Base-by-base conservation (phyloP, 2,113 vertebrate species). In the Semicossyphus pulcher region DNA sequence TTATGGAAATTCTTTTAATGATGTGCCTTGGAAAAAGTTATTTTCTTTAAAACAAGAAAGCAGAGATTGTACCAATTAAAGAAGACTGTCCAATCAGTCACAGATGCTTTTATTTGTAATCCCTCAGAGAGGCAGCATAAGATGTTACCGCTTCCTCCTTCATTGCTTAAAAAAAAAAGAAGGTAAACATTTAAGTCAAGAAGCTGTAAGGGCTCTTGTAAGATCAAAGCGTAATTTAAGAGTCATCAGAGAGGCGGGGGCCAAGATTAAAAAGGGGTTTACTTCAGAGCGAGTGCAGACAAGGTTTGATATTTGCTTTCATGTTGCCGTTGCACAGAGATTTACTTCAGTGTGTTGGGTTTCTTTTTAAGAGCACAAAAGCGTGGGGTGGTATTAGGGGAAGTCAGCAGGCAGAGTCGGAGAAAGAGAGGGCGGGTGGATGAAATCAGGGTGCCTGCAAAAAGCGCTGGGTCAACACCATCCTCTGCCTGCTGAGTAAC, bases 11-110 rank as follows among this genome's bases (percentile, higher is more conserved):
- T 68, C 25, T 85, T 87, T 77, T 76, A 78, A 87, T 73, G 83
- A 89, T 76, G 92, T 93, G 92, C 91, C 92, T 93, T 93, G 80
- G n/a, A 73, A 76, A 84, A 76, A 68, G n/a, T 62, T 72, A 83
- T 88, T 81, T 87, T 83, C 72, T 72, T 87, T 29, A 31, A 57
- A 67, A 25, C 41, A 51, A 31, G 23, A 56, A 65, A 72, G 45
- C 14, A 76, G 51, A 79, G 82, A 88, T 84, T 91, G 68, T 89
- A 89, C 28, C 58, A 23, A 18, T 73, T 29, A 48, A 36, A 31
- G 53, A 69, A 31, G 59, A 81, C 79, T 72, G 80, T 81, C 72
- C 25, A 31, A 45, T 71, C 42, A 60, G 56, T 52, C 23, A 34
- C 29, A 62, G 62, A 25, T 18, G 54, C 64, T 60, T 36, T 61